A percentile compares a stretch with the other conserved stretches of the same genome.
These are phyloP conservation scores for Trichogramma evanescens DNA, from an alignment of 2,888 invertebrate species.

Conservation along the genomic window DNA sequence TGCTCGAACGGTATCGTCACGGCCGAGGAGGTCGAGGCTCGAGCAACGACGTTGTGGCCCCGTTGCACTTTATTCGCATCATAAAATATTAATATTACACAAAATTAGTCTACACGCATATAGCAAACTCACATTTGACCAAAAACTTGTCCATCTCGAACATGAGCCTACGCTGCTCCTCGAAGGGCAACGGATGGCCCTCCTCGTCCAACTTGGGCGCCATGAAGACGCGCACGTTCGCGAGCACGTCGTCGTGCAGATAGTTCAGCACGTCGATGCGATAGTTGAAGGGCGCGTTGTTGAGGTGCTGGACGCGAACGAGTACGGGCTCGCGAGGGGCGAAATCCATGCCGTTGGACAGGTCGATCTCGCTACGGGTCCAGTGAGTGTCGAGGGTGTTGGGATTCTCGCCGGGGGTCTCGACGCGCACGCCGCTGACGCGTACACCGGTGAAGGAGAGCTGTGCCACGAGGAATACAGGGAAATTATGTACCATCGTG, in stretches of 20 bases:
- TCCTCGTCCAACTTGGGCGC: constrained; percentile 62
- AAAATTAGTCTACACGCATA: not conserved
- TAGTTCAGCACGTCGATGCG: constrained; percentile 57
- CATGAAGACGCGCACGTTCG: constrained; percentile 65
- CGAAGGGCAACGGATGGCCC: constrained; percentile 55
- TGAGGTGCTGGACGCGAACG: constrained; percentile 70
- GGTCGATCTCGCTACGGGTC: constrained; percentile 71
- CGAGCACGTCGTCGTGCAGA: constrained; percentile 35
- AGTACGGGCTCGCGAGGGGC: constrained; percentile 67
- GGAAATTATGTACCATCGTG: too few species aligned
- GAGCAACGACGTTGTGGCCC: constrained; percentile 61
- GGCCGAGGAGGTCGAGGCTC: constrained; percentile 64
- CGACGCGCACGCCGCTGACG: constrained; percentile 49
- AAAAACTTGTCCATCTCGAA: constrained; percentile 69
- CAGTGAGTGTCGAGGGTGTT: constrained; percentile 61
- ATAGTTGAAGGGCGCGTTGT: constrained; percentile 66
- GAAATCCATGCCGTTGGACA: constrained; percentile 76
- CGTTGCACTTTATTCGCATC: constrained; percentile 52
- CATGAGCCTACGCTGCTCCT: constrained; percentile 60
- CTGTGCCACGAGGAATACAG: too few species aligned
- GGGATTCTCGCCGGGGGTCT: constrained; percentile 9
- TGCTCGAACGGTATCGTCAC: constrained; percentile 79
- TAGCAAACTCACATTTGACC: constrained; percentile 52
- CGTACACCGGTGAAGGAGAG: constrained; percentile 54
- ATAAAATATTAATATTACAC: not conserved